phyloP scores from a whole-genome alignment of 2,888 invertebrate species.

The Amiota communis region DNA sequence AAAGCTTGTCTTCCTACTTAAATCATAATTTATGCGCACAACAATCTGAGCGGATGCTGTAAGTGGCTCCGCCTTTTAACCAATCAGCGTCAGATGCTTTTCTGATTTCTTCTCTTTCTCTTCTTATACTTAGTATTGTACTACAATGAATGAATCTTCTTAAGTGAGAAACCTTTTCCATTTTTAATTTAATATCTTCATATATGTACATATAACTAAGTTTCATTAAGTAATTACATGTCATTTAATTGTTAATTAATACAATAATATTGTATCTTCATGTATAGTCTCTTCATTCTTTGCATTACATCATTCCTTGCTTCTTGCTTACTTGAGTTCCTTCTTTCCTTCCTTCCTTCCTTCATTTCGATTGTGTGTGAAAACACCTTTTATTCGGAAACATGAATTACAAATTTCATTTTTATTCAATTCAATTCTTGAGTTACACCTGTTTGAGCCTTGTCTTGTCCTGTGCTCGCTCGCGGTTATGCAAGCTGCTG shows the following conservation, averaged over 20 bases:
- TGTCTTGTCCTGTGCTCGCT: not conserved
- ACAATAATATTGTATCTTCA: too few species aligned
- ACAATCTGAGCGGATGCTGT: slow-evolving; percentile 46
- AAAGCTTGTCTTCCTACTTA: slow-evolving; percentile 58
- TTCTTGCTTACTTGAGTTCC: not conserved
- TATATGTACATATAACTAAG: not conserved
- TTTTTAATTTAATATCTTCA: not conserved
- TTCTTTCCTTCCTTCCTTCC: slow-evolving; percentile 8
- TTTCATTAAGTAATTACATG: too few species aligned
- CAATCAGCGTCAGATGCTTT: slow-evolving; percentile 52
- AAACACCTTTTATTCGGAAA: slow-evolving; percentile 48
- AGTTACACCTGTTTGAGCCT: slow-evolving; percentile 8
- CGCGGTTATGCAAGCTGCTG: slow-evolving; percentile 46
- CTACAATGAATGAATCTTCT: too few species aligned
- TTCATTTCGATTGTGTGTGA: slow-evolving; percentile 28
- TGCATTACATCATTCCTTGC: not conserved
- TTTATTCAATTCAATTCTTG: slow-evolving; percentile 34
- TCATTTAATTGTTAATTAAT: too few species aligned
- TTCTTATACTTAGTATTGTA: too few species aligned
- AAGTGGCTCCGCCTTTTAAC: slow-evolving; percentile 61
- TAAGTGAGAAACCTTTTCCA: not conserved
- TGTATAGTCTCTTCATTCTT: too few species aligned
- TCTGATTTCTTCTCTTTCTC: not conserved
- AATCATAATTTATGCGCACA: slow-evolving; percentile 67
- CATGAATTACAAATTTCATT: slow-evolving; percentile 60